Evolutionary conservation across 2,888 invertebrate species (phyloP).

Genomic region (Rotaria macrura): DNA sequence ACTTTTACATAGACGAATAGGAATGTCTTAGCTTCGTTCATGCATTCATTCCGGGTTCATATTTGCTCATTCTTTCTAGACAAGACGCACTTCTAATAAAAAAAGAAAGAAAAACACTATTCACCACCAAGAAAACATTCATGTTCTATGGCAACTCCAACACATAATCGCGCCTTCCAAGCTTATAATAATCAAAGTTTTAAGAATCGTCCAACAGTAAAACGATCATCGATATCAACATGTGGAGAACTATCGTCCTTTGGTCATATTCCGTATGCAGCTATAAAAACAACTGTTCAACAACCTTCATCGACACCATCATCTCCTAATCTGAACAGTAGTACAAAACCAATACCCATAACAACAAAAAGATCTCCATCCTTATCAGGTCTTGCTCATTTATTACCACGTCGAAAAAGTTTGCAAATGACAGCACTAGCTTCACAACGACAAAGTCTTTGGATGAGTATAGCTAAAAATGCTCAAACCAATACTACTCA

Average conservation of each 20-base stretch:
- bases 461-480: neutral
- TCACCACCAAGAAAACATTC: neutral
- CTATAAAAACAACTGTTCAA: neutral
- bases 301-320: neutral
- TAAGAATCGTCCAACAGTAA: neutral
- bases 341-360: neutral
- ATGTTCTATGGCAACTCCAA: neutral
- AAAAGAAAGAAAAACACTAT: neutral
- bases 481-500: neutral
- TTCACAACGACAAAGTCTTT: neutral
- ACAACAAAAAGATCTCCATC: neutral
- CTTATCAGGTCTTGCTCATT: neutral
- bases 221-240: neutral
- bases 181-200: neutral
- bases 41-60: neutral
- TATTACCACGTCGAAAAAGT: neutral
- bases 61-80: neutral
- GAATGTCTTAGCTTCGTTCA: neutral
- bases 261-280: neutral
- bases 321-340: neutral
- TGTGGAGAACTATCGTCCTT: neutral
- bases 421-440: neutral
- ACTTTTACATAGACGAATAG: neutral
- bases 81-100: neutral
- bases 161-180: neutral